Evolutionary conservation across 2,888 invertebrate genomes (phyloP), one percentile per base, ranked within the genome.

Genomic region (Tiliacea aurago): DNA sequence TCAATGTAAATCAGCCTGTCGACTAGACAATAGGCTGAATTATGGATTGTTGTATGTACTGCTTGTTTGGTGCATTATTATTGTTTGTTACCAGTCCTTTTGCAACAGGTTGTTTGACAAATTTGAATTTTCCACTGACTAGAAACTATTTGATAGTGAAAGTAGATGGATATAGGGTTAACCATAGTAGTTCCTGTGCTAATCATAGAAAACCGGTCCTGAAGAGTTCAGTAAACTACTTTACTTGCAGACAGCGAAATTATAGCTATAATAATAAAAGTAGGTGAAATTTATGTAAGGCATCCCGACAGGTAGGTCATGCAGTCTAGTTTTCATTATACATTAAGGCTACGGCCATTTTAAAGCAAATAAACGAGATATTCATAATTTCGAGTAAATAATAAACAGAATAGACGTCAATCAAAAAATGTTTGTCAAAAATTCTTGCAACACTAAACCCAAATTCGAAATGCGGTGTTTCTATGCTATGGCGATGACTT

Each of bases 381-480:
- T 28, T 51, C 18, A 9, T 58, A 9, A 15, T 58, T 69, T 43
- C 6, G 3, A 58, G 33, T 23, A 66, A 81, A 75, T 55, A 70
- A 47, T 70, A 73, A 75, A 81, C 81, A 84, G 28, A 63, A 53
- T 62, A 83, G 56, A 83, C 70, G 87, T 86, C 87, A 85, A 72
- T 78, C 72, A 56, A 56, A 63, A 23, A 33, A 49, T 64, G 33
- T 67, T 77, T 85, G 65, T 78, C 84, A 86, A 86, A 84, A 86
- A 87, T 86, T 94, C 92, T 95, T 96, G 96, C 95, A 95, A 95
- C 95, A 95, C 95, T 86, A 89, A 58, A 37, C 79, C 53, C 28
- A 73, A 87, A 87, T 87, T 85, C 79, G 56, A 77, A 71, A 49
- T 82, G 89, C 89, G 91, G 95, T 94, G 95, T 95, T 95, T 95